Percentiles rank a stretch among this genome's conserved stretches.
Conservation (phyloP, 2,113 vertebrate genomes). For the Eublepharis macularius region DNA sequence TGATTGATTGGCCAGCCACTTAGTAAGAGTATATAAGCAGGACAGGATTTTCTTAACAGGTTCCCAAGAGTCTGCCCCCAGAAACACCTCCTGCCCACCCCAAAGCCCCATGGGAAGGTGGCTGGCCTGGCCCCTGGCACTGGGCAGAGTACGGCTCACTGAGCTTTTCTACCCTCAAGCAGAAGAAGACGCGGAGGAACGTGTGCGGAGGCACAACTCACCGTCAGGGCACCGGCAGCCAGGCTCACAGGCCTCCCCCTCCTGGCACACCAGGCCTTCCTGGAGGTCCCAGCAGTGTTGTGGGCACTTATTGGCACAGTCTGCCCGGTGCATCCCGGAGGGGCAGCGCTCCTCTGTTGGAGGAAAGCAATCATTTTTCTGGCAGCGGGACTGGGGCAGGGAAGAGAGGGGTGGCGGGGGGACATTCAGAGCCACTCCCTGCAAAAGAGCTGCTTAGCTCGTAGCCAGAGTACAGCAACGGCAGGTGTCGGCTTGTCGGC, state of each 20-base stretch:
- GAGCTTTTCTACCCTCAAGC: neutral
- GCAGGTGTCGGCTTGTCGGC: neutral
- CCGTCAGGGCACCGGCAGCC: conserved; percentile 85
- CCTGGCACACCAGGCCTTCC: conserved; percentile 81
- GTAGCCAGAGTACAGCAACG: neutral
- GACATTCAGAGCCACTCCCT: neutral
- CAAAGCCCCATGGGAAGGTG: too few species aligned
- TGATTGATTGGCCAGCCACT: too few species aligned
- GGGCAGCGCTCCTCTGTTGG: conserved; percentile 75
- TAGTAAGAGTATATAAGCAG: too few species aligned
- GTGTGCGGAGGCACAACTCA: neutral
- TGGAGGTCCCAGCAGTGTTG: conserved; percentile 85
- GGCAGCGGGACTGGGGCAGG: neutral
- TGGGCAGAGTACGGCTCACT: neutral
- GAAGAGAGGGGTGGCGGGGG: neutral
- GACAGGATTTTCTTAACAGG: too few species aligned
- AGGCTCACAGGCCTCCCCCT: conserved; percentile 71
- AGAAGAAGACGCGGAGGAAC: neutral
- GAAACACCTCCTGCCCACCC: too few species aligned
- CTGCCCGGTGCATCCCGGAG: conserved; percentile 72
- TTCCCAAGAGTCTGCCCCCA: too few species aligned
- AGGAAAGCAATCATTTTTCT: accelerated
- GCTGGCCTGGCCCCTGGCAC: neutral
- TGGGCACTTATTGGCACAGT: conserved; percentile 84
- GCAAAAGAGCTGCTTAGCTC: neutral